These are phyloP conservation scores for Tamandua tetradactyla DNA, from an alignment of 2,797 vertebrate species.

Conservation along the genomic window DNA sequence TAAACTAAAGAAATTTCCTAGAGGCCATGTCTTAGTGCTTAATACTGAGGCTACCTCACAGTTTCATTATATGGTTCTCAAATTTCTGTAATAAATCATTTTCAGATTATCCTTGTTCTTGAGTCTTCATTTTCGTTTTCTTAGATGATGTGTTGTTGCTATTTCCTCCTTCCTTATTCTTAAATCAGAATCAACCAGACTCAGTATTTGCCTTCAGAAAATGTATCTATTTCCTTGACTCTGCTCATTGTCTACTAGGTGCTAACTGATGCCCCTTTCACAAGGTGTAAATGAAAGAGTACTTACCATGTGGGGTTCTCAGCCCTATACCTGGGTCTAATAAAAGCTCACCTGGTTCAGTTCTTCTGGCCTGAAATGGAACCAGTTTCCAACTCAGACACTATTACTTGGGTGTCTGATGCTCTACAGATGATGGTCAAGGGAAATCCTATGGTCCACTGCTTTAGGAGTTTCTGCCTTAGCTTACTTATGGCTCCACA, in stretches of 20 bases:
- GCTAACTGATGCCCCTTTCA: neutral
- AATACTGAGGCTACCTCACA: neutral
- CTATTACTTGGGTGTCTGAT: neutral
- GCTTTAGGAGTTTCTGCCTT: neutral
- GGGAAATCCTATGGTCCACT: neutral
- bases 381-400: neutral
- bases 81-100: slow-evolving; percentile 25
- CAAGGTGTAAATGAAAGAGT: neutral
- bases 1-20: neutral
- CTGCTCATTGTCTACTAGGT: neutral
- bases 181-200: neutral
- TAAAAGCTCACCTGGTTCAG: neutral
- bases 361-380: neutral
- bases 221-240: neutral
- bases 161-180: neutral
- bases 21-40: neutral
- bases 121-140: neutral
- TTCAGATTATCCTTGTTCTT: neutral
- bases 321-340: neutral
- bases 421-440: neutral
- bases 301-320: neutral
- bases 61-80: neutral
- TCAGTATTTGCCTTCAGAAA: neutral
- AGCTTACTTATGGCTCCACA: neutral
- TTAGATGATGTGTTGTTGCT: neutral